These are phyloP conservation scores for Mechanitis mazaeus DNA, from an alignment of 2,888 invertebrate genomes.

Conservation along the genomic window DNA sequence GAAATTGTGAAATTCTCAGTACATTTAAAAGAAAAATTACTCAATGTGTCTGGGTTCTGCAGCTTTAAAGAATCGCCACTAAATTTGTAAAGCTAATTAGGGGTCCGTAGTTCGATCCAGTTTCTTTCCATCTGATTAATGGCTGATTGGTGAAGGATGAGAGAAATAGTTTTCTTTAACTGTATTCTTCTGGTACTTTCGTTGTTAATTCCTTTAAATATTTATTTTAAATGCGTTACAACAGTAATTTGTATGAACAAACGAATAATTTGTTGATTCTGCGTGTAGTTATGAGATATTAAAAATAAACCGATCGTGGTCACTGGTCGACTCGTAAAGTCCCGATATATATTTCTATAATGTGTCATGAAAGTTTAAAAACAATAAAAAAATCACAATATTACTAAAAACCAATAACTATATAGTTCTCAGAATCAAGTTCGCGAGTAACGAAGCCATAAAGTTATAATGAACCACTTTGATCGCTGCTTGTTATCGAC, in stretches of 20 bases:
- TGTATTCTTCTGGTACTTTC: conserved; percentile 16
- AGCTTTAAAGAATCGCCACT: conserved; percentile 30
- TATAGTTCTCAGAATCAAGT: conserved; percentile 9
- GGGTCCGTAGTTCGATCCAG: conserved; percentile 23
- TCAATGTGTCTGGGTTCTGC: conserved; percentile 27
- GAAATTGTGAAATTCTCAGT: neutral
- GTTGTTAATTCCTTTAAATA: conserved; percentile 12
- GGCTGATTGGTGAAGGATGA: conserved; percentile 18
- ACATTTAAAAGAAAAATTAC: conserved; percentile 4
- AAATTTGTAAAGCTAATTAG: conserved; percentile 33
- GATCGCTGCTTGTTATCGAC: conserved; percentile 15
- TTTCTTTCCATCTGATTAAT: conserved; percentile 28
- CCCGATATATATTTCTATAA: too few relatives aligned
- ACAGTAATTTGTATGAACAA: too few relatives aligned
- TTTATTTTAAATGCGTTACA: neutral
- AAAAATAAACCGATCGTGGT: too few relatives aligned
- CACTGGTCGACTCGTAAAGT: too few relatives aligned
- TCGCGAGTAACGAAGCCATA: conserved; percentile 18
- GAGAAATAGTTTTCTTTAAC: conserved; percentile 23
- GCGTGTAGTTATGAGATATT: too few relatives aligned
- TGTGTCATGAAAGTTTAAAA: too few relatives aligned
- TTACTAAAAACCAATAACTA: conserved; percentile 14
- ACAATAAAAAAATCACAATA: conserved; percentile 1
- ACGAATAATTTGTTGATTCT: too few relatives aligned
- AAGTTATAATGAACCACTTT: conserved; percentile 26